phyloP scores from a whole-genome alignment of 2,797 vertebrate genomes.

The Platyrinchus mystaceus region DNA sequence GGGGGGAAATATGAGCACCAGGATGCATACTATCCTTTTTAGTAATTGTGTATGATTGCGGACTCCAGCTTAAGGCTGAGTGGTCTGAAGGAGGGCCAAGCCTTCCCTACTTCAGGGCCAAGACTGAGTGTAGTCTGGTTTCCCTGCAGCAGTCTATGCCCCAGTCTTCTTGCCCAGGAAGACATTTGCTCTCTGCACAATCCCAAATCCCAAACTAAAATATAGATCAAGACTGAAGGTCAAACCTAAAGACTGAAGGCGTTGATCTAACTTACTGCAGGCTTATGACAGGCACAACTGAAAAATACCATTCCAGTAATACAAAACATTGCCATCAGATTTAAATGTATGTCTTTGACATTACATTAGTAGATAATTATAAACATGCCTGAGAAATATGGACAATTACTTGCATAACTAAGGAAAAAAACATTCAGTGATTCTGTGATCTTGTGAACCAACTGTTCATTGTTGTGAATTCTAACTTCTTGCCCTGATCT shows the following conservation, averaged over 20 bases:
- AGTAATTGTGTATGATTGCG: neutral
- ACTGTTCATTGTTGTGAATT: neutral
- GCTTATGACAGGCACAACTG: neutral
- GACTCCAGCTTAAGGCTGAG: neutral
- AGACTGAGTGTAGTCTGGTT: neutral
- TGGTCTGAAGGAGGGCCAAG: neutral
- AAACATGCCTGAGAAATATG: constrained; percentile 2
- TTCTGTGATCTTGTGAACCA: neutral
- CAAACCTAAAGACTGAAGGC: neutral
- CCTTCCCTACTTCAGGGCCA: accelerated
- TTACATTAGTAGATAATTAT: neutral
- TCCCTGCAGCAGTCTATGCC: neutral
- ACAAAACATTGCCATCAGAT: neutral
- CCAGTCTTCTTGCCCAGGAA: neutral
- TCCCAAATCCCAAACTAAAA: neutral
- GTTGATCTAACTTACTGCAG: neutral
- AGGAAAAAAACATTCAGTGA: neutral
- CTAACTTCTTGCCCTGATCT: accelerated
- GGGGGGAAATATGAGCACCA: neutral
- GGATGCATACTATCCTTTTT: neutral
- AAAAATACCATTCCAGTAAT: neutral
- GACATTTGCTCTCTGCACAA: neutral
- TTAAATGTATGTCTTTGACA: constrained; percentile 12
- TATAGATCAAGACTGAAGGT: neutral
- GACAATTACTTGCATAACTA: neutral